phyloP scores from a whole-genome alignment of 2,888 invertebrate species.

The Encarsia formosa region DNA sequence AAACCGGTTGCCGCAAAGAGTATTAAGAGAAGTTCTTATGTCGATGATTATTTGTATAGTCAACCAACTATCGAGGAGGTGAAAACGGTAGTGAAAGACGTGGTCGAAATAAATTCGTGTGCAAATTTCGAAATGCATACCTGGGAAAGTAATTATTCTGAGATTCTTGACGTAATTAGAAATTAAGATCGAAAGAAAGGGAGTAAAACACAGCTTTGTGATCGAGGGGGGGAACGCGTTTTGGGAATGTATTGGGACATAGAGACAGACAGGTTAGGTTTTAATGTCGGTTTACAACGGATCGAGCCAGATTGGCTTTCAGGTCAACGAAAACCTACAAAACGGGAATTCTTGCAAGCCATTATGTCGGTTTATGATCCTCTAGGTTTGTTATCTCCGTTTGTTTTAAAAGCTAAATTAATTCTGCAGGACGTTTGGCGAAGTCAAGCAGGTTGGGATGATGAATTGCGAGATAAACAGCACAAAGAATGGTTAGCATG shows the following conservation, averaged over 20 bases:
- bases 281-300: not conserved
- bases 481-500: not conserved
- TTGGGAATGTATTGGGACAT: conserved; percentile 1
- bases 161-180: not conserved
- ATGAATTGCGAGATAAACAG: conserved; percentile 10
- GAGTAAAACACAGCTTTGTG: not conserved
- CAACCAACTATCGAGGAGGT: not conserved
- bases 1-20: not conserved
- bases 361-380: conserved; percentile 36
- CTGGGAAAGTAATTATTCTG: not conserved
- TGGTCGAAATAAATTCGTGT: not conserved
- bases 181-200: not conserved
- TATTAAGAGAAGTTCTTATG: not conserved
- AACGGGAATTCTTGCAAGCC: conserved; percentile 12
- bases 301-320: not conserved
- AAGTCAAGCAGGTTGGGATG: conserved; percentile 23
- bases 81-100: not conserved
- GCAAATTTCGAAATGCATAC: not conserved
- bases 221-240: not conserved
- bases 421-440: conserved; percentile 31
- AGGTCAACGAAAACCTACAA: not conserved
- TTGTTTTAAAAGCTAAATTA: conserved; percentile 26
- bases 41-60: not conserved
- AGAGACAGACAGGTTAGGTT: not conserved
- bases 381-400: conserved; percentile 29